Evolutionary conservation across 2,113 vertebrate species (phyloP).

Genomic region (Archocentrus centrarchus): DNA sequence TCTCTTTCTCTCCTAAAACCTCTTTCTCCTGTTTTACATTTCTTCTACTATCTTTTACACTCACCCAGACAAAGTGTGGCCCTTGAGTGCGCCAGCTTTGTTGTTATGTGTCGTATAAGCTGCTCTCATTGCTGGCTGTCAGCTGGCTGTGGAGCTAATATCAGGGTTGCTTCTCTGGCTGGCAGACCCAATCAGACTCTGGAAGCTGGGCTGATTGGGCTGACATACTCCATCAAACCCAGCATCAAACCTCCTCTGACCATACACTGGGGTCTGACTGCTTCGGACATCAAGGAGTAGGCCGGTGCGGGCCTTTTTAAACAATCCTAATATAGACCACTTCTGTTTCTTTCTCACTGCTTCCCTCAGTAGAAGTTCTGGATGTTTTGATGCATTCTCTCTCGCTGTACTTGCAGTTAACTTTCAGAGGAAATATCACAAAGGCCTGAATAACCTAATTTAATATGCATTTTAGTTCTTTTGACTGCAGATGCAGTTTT

Average conservation of each 20-base stretch:
- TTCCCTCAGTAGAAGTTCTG: constrained; percentile 9
- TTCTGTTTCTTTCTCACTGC: constrained; percentile 42
- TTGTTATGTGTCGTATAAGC: constrained; percentile 72
- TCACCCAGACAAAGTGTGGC: constrained; percentile 63
- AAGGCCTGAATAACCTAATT: neutral
- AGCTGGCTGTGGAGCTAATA: constrained; percentile 81
- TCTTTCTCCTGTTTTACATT: constrained; percentile 59
- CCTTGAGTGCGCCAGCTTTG: constrained; percentile 57
- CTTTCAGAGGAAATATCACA: neutral
- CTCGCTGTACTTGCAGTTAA: neutral
- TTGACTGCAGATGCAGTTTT: neutral
- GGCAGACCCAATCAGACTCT: constrained; percentile 83
- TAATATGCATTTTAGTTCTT: neutral
- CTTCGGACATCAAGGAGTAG: constrained; percentile 70
- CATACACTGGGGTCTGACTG: constrained; percentile 75
- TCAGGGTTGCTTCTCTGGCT: constrained; percentile 78
- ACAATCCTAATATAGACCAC: constrained; percentile 75
- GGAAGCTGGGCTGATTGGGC: constrained; percentile 83
- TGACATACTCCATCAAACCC: constrained; percentile 85
- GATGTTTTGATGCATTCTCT: constrained; percentile 28
- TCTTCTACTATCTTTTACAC: constrained; percentile 57
- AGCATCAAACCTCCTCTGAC: constrained; percentile 74
- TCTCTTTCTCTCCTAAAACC: constrained; percentile 32
- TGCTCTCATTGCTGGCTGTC: constrained; percentile 76
- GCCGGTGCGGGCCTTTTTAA: constrained; percentile 66